A percentile compares a stretch with the other conserved stretches of the same genome.
Conservation (phyloP, 2,797 vertebrate species). For the Lutjanus argentimaculatus region DNA sequence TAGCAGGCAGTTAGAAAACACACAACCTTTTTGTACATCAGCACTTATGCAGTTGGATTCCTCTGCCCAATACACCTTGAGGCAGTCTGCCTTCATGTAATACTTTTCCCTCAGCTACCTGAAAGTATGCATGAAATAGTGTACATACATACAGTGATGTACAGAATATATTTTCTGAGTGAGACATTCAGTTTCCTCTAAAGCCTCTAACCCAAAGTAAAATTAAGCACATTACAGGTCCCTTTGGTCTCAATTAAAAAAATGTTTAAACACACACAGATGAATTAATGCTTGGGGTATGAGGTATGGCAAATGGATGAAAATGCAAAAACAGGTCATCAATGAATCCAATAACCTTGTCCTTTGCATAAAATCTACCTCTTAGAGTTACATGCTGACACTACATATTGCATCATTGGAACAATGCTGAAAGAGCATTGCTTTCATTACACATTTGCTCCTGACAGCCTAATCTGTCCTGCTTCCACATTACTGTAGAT, state of each 20-base stretch:
- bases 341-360: neutral
- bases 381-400: slow-evolving; percentile 10
- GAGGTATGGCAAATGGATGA: neutral
- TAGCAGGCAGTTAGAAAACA: slow-evolving; percentile 10
- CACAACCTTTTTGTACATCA: slow-evolving; percentile 15
- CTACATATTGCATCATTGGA: slow-evolving; percentile 22
- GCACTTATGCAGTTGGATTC: slow-evolving; percentile 18
- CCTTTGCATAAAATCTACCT: neutral
- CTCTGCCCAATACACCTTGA: slow-evolving; percentile 26
- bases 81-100: slow-evolving; percentile 21
- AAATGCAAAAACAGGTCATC: slow-evolving; percentile 4
- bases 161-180: neutral
- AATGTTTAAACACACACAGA: neutral
- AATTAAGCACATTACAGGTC: neutral
- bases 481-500: neutral
- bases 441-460: slow-evolving; percentile 20
- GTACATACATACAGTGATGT: neutral
- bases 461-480: neutral
- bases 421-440: neutral
- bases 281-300: neutral
- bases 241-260: slow-evolving; percentile 13
- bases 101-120: neutral
- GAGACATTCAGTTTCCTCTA: slow-evolving; percentile 3
- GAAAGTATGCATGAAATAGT: slow-evolving; percentile 10
- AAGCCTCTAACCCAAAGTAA: neutral